Percentiles rank a stretch among this genome's conserved stretches.
These are phyloP conservation scores for Falco novaeseelandiae DNA, from an alignment of 2,797 vertebrate genomes.

Conservation along the genomic window DNA sequence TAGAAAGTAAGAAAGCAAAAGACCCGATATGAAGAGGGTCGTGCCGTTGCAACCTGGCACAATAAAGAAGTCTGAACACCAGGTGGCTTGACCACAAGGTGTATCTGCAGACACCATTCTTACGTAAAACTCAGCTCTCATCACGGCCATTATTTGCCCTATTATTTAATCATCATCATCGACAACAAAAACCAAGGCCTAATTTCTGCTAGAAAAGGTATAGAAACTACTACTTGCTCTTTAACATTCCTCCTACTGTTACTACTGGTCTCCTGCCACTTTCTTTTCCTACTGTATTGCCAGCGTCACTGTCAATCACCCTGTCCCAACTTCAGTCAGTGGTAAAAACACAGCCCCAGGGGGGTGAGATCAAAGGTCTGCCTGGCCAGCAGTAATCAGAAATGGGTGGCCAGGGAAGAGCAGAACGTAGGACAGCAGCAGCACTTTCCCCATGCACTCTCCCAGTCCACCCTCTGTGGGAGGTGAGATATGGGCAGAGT, in stretches of 20 bases:
- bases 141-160: not conserved
- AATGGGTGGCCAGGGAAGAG: not conserved
- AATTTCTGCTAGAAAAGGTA: not conserved
- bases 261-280: not conserved
- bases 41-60: not conserved
- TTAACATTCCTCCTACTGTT: not conserved
- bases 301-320: not conserved
- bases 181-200: not conserved
- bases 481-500: not conserved
- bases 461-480: not conserved
- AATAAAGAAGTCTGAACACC: not conserved
- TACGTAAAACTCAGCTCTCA: not conserved
- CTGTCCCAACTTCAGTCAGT: not conserved
- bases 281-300: not conserved
- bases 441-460: not conserved
- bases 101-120: not conserved
- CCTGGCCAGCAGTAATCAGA: not conserved
- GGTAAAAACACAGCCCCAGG: not conserved
- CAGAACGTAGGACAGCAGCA: not conserved
- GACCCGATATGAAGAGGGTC: not conserved
- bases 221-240: not conserved
- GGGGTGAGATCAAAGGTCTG: not conserved
- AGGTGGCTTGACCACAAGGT: not conserved
- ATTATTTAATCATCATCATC: not conserved
- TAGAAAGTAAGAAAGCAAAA: not conserved